Conservation (phyloP, 2,888 invertebrate species). For the Melanchra persicariae region DNA sequence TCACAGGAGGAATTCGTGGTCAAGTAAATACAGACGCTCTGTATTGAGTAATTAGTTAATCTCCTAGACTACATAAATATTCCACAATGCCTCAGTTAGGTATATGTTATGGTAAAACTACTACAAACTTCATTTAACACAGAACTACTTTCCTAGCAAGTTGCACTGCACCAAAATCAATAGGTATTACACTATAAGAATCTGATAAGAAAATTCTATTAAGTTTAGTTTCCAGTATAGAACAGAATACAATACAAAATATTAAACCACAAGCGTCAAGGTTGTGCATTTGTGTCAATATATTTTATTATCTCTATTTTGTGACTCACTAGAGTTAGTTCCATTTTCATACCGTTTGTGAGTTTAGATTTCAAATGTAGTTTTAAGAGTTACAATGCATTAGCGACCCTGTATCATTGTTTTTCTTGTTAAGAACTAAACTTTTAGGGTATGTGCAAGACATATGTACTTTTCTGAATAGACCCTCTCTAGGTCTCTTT, state of each 20-base stretch:
- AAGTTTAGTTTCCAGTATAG: slow-evolving; percentile 14
- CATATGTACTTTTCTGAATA: too few relatives aligned
- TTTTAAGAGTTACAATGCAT: too few relatives aligned
- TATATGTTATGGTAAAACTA: background rate
- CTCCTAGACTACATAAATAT: background rate
- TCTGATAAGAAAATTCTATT: slow-evolving; percentile 19
- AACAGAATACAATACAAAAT: slow-evolving; percentile 36
- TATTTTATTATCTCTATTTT: slow-evolving; percentile 7
- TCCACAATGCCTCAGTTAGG: background rate
- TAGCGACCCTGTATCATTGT: too few relatives aligned
- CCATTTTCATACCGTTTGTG: background rate
- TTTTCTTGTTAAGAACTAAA: too few relatives aligned
- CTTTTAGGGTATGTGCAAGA: too few relatives aligned
- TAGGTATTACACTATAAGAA: slow-evolving; percentile 16
- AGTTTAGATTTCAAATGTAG: too few relatives aligned
- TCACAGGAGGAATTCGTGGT: background rate
- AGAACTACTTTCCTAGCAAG: background rate
- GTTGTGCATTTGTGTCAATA: slow-evolving; percentile 13
- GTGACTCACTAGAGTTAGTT: background rate
- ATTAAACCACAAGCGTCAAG: background rate
- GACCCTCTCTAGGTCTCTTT: too few relatives aligned
- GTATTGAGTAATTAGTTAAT: too few relatives aligned
- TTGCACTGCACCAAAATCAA: slow-evolving; percentile 8
- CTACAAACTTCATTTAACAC: background rate
- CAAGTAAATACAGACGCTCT: background rate